Percentiles rank a stretch among this genome's conserved stretches.
Conservation (phyloP, 2,888 invertebrate genomes). For the Actias luna region DNA sequence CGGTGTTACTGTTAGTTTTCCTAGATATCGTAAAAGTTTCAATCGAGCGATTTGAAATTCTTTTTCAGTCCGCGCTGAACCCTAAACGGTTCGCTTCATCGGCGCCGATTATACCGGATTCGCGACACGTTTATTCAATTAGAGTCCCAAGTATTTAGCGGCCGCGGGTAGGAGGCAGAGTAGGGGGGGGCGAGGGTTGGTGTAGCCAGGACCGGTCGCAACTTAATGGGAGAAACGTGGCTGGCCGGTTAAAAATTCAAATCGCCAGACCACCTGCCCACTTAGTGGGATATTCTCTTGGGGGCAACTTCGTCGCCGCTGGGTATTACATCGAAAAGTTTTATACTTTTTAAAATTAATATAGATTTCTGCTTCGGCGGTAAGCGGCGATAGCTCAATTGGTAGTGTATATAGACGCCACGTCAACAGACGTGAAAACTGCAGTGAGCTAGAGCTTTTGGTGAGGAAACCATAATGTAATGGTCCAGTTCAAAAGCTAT, state of each 20-base stretch:
- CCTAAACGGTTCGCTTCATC: conserved; percentile 11
- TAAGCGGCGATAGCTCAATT: too few relatives aligned
- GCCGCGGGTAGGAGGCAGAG: background rate
- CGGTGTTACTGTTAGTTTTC: too few relatives aligned
- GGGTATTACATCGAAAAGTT: background rate
- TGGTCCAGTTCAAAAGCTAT: too few relatives aligned
- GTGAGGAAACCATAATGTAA: too few relatives aligned
- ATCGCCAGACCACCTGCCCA: conserved; percentile 28
- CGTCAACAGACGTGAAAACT: too few relatives aligned
- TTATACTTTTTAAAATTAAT: background rate
- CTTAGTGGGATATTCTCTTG: background rate
- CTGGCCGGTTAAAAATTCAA: conserved; percentile 33
- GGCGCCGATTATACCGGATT: conserved; percentile 28
- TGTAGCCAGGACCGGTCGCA: background rate
- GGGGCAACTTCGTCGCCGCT: background rate
- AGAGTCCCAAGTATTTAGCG: conserved; percentile 29
- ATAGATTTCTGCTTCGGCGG: background rate
- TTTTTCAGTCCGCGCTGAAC: conserved; percentile 3
- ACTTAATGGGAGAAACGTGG: conserved; percentile 14
- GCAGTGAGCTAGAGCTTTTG: too few relatives aligned
- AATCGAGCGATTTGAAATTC: background rate
- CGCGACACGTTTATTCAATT: conserved; percentile 39
- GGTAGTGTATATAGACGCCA: too few relatives aligned
- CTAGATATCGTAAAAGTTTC: background rate
- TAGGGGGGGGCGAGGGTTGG: background rate